Conservation (phyloP, 2,797 vertebrate genomes). For the Octomys mimax region DNA sequence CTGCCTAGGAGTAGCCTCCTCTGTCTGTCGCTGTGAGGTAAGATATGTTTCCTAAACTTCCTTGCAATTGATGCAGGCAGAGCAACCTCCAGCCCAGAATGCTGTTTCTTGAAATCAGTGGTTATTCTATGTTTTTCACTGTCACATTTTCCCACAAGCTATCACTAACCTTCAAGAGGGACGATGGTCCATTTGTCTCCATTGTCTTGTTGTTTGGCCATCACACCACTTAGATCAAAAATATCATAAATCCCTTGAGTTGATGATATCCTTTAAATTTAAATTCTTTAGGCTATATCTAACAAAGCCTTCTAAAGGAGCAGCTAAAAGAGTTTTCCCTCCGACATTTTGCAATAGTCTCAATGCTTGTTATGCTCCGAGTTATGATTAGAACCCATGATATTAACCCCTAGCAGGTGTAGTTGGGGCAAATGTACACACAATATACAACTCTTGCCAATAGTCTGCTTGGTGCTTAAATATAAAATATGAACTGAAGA, state of each 20-base stretch:
- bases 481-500: slow-evolving; percentile 16
- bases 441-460: neutral
- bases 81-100: slow-evolving; percentile 3
- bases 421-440: too few relatives aligned
- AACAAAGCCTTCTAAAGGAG: neutral
- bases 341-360: neutral
- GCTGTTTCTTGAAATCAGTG: neutral
- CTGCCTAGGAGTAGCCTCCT: neutral
- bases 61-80: neutral
- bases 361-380: neutral
- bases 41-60: neutral
- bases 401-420: neutral
- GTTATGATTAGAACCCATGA: neutral
- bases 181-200: neutral
- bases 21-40: neutral
- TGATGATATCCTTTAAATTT: neutral
- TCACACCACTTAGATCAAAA: neutral
- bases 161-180: neutral
- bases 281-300: neutral
- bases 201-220: neutral
- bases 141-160: neutral
- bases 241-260: neutral
- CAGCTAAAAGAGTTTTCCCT: neutral
- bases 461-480: neutral
- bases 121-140: neutral